phyloP scores from a whole-genome alignment of 2,888 invertebrate genomes.

The Drosophila parthenogenetica region DNA sequence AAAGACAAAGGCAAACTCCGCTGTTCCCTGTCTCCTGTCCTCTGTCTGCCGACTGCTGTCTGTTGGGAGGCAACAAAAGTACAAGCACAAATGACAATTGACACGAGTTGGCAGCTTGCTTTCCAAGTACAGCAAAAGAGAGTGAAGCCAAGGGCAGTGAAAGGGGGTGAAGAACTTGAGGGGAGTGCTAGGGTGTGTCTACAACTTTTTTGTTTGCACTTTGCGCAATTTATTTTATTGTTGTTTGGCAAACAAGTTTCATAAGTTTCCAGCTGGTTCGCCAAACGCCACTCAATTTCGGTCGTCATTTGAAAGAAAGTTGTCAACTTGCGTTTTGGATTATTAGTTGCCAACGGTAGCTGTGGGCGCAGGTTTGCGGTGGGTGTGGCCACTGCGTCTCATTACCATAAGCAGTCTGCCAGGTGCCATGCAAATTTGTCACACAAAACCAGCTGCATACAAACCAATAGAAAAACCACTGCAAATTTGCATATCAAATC shows the following conservation, averaged over 20 bases:
- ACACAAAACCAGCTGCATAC: conserved; percentile 13
- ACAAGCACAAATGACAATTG: conserved; percentile 75
- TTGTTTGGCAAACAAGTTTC: conserved; percentile 78
- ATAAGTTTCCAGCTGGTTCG: conserved; percentile 73
- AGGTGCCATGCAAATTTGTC: conserved; percentile 33
- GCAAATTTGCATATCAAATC: conserved; percentile 31
- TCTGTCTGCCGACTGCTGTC: conserved; percentile 1
- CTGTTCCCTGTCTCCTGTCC: too few species aligned
- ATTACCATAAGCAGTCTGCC: conserved; percentile 58
- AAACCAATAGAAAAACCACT: neutral
- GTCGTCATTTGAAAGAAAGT: conserved; percentile 65
- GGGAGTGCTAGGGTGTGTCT: neutral
- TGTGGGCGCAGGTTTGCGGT: neutral
- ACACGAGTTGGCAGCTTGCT: conserved; percentile 59
- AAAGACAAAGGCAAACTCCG: conserved; percentile 41
- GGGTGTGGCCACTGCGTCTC: neutral
- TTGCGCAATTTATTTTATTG: conserved; percentile 81
- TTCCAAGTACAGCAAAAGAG: neutral
- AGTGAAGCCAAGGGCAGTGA: neutral
- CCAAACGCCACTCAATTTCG: conserved; percentile 74
- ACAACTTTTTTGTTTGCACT: conserved; percentile 60
- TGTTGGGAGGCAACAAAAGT: conserved; percentile 24
- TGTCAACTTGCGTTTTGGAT: conserved; percentile 63
- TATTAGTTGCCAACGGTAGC: conserved; percentile 53
- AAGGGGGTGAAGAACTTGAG: neutral